Conservation (phyloP, 2,888 invertebrate genomes). For the Hyposoter dolosus region DNA sequence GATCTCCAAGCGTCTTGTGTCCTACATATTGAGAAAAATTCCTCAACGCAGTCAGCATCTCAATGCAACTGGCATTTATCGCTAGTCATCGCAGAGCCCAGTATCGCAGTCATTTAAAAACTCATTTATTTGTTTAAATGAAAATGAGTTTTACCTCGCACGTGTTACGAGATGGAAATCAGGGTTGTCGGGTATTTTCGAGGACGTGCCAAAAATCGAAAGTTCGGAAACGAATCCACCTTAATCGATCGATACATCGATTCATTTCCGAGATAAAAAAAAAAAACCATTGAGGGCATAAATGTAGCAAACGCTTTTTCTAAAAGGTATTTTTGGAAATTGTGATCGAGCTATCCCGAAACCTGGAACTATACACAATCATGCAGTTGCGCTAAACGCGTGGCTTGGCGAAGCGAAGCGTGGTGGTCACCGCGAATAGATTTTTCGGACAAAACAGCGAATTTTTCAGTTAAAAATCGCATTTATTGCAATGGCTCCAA, state of each 20-base stretch:
- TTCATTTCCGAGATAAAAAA: background rate
- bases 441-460: too few relatives aligned
- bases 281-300: background rate
- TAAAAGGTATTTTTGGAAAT: too few relatives aligned
- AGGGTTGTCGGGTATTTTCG: background rate
- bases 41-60: conserved; percentile 1
- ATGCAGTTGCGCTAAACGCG: too few relatives aligned
- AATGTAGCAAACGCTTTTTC: too few relatives aligned
- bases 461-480: too few relatives aligned
- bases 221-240: background rate
- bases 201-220: background rate
- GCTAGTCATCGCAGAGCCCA: background rate
- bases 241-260: background rate
- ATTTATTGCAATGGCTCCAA: too few relatives aligned
- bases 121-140: background rate
- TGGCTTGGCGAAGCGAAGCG: too few relatives aligned
- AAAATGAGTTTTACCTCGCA: background rate
- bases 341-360: too few relatives aligned
- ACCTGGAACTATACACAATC: too few relatives aligned
- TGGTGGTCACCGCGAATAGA: too few relatives aligned
- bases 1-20: conserved; percentile 44
- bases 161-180: background rate
- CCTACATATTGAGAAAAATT: conserved; percentile 30
- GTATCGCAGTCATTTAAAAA: background rate
- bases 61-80: conserved; percentile 3